These are phyloP conservation scores for Noctua comes DNA, from an alignment of 2,888 invertebrate species.

Conservation along the genomic window DNA sequence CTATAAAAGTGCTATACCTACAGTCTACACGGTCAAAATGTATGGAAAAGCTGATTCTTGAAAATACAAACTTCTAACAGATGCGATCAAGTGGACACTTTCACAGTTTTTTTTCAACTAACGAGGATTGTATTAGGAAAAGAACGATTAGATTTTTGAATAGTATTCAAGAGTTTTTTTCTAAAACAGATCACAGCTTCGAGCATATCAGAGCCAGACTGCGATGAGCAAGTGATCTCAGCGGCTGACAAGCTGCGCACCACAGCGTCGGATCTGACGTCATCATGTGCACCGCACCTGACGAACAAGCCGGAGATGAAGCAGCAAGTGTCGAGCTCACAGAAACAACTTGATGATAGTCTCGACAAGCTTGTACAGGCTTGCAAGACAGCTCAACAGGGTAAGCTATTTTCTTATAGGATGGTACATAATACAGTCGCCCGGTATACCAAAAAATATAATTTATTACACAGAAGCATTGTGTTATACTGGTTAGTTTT, in stretches of 20 bases:
- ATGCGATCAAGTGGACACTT: neutral
- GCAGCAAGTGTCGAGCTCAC: constrained; percentile 24
- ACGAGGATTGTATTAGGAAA: neutral
- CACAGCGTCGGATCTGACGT: constrained; percentile 62
- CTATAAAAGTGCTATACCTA: no score
- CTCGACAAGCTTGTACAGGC: constrained; percentile 62
- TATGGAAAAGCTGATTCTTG: neutral
- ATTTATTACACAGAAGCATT: neutral
- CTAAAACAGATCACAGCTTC: constrained; percentile 51
- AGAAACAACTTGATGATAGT: constrained; percentile 56
- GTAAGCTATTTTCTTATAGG: constrained; percentile 11
- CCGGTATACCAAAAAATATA: neutral
- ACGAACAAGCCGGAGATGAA: constrained; percentile 29
- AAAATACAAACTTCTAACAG: neutral
- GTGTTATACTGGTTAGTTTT: neutral
- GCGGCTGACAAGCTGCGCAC: constrained; percentile 64
- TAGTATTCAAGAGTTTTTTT: neutral
- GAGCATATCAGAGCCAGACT: constrained; percentile 65
- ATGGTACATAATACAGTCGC: neutral
- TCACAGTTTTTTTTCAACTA: no score
- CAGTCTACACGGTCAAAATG: no score
- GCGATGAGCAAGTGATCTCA: constrained; percentile 61
- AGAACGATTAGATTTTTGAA: neutral
- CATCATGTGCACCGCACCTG: constrained; percentile 37
- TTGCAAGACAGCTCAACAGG: constrained; percentile 40